These are phyloP conservation scores for Pterois miles DNA, from an alignment of 2,797 vertebrate species.

Conservation along the genomic window DNA sequence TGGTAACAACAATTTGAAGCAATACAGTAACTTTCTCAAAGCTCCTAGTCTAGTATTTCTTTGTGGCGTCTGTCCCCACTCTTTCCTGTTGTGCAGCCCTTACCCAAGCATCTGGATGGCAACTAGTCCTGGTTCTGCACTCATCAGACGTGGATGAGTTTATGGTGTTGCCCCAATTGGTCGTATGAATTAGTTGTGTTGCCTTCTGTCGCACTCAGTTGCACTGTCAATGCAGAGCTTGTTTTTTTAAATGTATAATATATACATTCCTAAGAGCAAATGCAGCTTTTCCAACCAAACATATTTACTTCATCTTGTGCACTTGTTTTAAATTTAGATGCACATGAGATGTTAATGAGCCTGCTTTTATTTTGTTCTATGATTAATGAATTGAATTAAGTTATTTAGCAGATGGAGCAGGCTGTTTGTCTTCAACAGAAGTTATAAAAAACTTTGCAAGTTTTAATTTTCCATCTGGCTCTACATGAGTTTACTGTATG, in stretches of 20 bases:
- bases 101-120: background rate
- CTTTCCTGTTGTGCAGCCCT: background rate
- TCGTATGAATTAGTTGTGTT: background rate
- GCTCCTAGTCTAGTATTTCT: background rate
- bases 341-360: background rate
- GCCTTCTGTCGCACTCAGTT: background rate
- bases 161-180: background rate
- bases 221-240: background rate
- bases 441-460: background rate
- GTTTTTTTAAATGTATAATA: background rate
- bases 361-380: background rate
- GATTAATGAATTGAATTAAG: conserved; percentile 15
- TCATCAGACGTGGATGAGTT: too few relatives aligned
- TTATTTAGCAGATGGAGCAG: conserved; percentile 17
- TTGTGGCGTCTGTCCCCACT: background rate
- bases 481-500: background rate
- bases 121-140: background rate
- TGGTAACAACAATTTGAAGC: background rate
- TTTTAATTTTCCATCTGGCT: background rate
- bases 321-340: background rate
- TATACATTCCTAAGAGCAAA: background rate
- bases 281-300: background rate
- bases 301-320: background rate
- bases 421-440: conserved; percentile 21
- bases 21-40: background rate